A percentile compares a stretch with the other conserved stretches of the same genome.
phyloP scores from a whole-genome alignment of 1,140 invertebrate species.

The Bombyx mori region ASM3026992v2 NC_085123.1:141501-142000 shows the following conservation, averaged over 20 bases:
- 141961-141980: no score
- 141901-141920: no score
- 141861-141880: no score
- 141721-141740: slow-evolving; percentile 12
- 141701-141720: slow-evolving; percentile 14
- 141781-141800: no score
- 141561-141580: slow-evolving; percentile 10
- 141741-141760: slow-evolving; percentile 13
- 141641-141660: slow-evolving; percentile 12
- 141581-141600: slow-evolving; percentile 12
- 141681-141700: slow-evolving; percentile 12
- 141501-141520: slow-evolving; percentile 17
- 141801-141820: no score
- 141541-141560: not conserved
- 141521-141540: not conserved
- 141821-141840: no score
- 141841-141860: no score
- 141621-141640: slow-evolving; percentile 16
- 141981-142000: no score
- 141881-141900: no score
- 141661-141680: slow-evolving; percentile 11
- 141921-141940: no score
- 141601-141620: slow-evolving; percentile 4
- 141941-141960: no score
- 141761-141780: no score